Evolutionary conservation across 2,888 invertebrate genomes (phyloP).

Genomic region (Pristionchus fissidentatus): DNA sequence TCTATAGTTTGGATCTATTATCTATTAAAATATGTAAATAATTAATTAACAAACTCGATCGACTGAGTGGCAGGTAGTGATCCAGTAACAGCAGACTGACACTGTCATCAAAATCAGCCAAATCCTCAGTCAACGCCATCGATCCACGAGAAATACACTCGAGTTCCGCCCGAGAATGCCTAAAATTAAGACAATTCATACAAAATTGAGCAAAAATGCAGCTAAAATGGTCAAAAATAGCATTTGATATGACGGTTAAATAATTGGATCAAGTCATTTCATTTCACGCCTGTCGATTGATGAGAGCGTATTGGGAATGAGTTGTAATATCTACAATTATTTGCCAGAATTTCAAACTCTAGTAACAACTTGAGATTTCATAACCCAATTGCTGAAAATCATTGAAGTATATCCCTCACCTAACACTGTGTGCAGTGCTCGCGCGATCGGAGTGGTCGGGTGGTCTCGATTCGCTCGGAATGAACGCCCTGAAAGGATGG

Average conservation of each 20-base stretch:
- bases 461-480: neutral
- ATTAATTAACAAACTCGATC: constrained; percentile 52
- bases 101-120: constrained; percentile 67
- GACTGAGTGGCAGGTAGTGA: constrained; percentile 60
- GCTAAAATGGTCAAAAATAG: no score
- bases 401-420: constrained; percentile 9
- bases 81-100: constrained; percentile 63
- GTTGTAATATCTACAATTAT: no score
- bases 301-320: no score
- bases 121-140: constrained; percentile 62
- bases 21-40: no score
- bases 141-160: constrained; percentile 51
- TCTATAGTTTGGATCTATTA: no score
- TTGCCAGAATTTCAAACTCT: neutral
- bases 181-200: no score
- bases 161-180: constrained; percentile 23
- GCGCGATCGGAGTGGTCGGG: neutral
- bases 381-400: no score
- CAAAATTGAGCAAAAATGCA: no score
- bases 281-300: no score
- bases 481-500: constrained; percentile 26
- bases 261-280: no score
- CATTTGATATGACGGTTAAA: no score
- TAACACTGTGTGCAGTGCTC: constrained; percentile 20
- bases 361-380: no score